Evolutionary conservation across 2,113 vertebrate species (phyloP), one percentile per base, ranked within the genome.

Genomic region (Gallinago undulata): DNA sequence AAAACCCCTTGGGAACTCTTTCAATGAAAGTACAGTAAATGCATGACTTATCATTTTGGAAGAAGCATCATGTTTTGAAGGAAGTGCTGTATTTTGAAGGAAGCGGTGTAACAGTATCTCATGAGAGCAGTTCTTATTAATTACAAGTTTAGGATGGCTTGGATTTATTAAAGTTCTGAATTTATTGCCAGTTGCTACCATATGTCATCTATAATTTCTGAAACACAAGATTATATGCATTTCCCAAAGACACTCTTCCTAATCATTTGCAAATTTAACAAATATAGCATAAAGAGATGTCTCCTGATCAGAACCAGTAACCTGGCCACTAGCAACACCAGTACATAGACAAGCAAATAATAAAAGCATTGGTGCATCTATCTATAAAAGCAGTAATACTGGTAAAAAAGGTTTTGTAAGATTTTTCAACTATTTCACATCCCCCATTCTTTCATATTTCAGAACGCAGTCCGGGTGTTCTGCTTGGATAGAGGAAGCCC

Each of bases 51-150:
- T 9, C 51, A 47, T 62, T 76, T 50, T 87, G 80, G 83, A 77
- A n/a, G 73, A 84, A 93, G 66, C 41, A 37, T 11, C 48, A 33
- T 43, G 12, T 74, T 87, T 80, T 64, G 56, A 48, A 83, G 81
- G 70, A 92, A 92, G 53, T 4, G 2, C 27, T 51, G 41, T n/a
- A 7, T 79, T 88, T 89, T 87, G 74, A 60, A 83, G 57, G 68
- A 94, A 88, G 53, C 27, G 50, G 14, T 33, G 50, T 85, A 94
- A 84, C 24, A 51, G 31, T 66, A 59, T 73, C 72, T 93, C 95
- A 69, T 69, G 78, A 91, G 89, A 94, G 76, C 50, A 86, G 39
- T 76, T 97, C 48, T 76, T 84, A 78, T 87, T 96, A 96, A 93
- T 77, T 74, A 72, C 56, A 74, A 90, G 62, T 73, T 93, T 93